phyloP scores from a whole-genome alignment of 2,888 invertebrate genomes.

The Cacoxenus indagator region DNA sequence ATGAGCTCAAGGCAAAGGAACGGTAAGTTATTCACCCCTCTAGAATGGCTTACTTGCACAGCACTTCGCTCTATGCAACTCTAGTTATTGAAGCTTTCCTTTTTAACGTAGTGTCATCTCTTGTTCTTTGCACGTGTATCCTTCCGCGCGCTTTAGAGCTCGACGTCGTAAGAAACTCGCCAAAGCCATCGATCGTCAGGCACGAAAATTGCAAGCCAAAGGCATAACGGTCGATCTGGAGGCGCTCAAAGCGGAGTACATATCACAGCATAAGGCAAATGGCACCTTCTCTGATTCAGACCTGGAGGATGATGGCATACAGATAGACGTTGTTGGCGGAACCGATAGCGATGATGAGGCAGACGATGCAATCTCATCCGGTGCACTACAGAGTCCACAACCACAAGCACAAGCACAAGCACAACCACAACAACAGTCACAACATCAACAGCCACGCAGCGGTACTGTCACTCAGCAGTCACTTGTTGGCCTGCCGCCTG shows the following conservation, averaged over 20 bases:
- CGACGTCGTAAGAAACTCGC: slow-evolving; percentile 91
- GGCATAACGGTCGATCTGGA: slow-evolving; percentile 91
- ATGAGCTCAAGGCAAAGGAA: slow-evolving; percentile 87
- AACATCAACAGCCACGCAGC: slow-evolving; percentile 39
- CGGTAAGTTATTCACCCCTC: slow-evolving; percentile 74
- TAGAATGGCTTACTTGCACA: neutral
- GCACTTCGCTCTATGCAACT: neutral
- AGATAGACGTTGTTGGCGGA: slow-evolving; percentile 89
- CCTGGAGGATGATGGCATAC: slow-evolving; percentile 78
- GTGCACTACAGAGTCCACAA: slow-evolving; percentile 53
- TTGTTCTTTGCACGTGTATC: neutral
- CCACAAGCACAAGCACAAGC: neutral
- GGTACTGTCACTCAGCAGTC: no score
- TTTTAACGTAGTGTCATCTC: neutral
- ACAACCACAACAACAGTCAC: slow-evolving; percentile 10
- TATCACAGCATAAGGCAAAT: slow-evolving; percentile 79
- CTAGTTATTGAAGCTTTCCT: neutral
- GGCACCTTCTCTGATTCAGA: slow-evolving; percentile 77
- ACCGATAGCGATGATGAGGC: slow-evolving; percentile 79
- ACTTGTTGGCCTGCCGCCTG: slow-evolving; percentile 36
- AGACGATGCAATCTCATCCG: slow-evolving; percentile 73
- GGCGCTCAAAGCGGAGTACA: slow-evolving; percentile 86
- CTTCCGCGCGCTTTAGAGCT: slow-evolving; percentile 73
- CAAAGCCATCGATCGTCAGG: slow-evolving; percentile 92
- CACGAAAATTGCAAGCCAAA: slow-evolving; percentile 90